phyloP scores from a whole-genome alignment of 1,140 invertebrate species.

The Brachionus calyciflorus region DNA sequence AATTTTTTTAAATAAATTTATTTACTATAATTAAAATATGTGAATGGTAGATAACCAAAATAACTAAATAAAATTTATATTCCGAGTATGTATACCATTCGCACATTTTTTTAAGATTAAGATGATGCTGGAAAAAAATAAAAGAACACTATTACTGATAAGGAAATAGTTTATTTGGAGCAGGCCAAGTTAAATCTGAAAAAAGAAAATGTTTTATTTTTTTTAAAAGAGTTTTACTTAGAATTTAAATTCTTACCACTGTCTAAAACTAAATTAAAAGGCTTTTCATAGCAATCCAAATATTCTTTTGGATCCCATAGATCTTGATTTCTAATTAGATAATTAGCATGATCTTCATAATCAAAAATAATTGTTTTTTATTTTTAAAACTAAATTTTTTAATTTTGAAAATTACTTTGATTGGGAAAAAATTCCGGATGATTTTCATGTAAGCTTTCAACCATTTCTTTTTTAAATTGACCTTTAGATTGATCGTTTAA shows the following conservation, averaged over 20 bases:
- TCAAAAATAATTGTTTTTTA: background rate
- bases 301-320: slow-evolving; percentile 16
- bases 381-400: background rate
- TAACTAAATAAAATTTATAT: no score
- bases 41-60: no score
- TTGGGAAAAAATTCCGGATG: slow-evolving; percentile 45
- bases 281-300: slow-evolving; percentile 18
- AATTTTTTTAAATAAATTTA: no score
- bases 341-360: slow-evolving; percentile 16
- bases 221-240: background rate
- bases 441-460: slow-evolving; percentile 35
- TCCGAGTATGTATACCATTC: no score
- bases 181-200: slow-evolving; percentile 43
- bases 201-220: background rate
- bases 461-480: slow-evolving; percentile 29
- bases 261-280: slow-evolving; percentile 5
- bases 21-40: no score
- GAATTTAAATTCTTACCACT: slow-evolving; percentile 24
- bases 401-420: slow-evolving; percentile 11
- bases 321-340: slow-evolving; percentile 10
- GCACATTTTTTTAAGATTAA: no score
- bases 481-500: slow-evolving; percentile 31
- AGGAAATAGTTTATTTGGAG: slow-evolving; percentile 23
- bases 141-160: no score
- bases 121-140: no score